phyloP scores from a whole-genome alignment of 2,797 vertebrate species.

The Gymnoscopelus microlampas region DNA sequence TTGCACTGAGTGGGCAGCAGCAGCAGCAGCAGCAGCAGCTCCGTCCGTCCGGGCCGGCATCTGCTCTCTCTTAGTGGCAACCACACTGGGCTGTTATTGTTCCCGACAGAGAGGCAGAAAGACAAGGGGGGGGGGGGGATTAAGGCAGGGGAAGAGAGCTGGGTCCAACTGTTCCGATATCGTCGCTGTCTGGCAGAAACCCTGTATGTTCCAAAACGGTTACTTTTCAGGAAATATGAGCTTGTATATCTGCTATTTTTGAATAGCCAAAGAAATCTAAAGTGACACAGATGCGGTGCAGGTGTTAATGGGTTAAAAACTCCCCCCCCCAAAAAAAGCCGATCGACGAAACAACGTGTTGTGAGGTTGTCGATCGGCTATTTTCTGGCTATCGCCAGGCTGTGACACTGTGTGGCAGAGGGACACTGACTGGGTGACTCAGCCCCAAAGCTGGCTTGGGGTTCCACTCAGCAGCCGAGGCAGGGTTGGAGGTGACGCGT shows the following conservation, averaged over 20 bases:
- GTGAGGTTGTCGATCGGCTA: too few species aligned
- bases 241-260: too few species aligned
- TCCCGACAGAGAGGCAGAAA: conserved; percentile 73
- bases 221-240: too few species aligned
- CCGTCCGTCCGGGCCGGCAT: too few species aligned
- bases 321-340: too few species aligned
- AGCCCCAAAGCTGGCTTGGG: conserved; percentile 51
- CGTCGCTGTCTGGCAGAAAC: too few species aligned
- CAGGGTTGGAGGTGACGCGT: conserved; percentile 31
- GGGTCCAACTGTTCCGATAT: neutral
- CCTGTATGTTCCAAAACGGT: too few species aligned
- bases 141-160: conserved; percentile 5
- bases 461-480: conserved; percentile 42
- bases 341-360: too few species aligned
- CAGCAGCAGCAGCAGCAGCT: conserved; percentile 34
- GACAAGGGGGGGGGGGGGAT: conserved; percentile 4
- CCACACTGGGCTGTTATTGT: conserved; percentile 83
- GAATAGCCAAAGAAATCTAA: too few species aligned
- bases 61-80: conserved; percentile 76
- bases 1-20: conserved; percentile 72
- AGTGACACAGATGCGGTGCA: too few species aligned
- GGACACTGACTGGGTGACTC: conserved; percentile 54
- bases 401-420: neutral
- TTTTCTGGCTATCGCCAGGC: too few species aligned
- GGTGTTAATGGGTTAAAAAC: too few species aligned